A percentile compares a stretch with the other conserved stretches of the same genome.
Evolutionary conservation across 2,888 invertebrate genomes (phyloP).

Genomic region (Operophtera brumata): DNA sequence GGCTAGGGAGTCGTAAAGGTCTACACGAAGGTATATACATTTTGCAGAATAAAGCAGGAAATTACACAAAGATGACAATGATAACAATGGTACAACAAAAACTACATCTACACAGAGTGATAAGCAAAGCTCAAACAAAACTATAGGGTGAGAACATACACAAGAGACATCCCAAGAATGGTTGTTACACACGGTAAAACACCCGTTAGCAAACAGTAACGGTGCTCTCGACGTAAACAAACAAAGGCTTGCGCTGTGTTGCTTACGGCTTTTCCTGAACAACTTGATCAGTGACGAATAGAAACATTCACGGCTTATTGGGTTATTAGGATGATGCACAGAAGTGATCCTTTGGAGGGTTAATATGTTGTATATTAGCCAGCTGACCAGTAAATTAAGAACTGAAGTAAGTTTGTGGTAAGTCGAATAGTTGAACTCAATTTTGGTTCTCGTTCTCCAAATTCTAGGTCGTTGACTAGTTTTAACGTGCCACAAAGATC

Average conservation of each 20-base stretch:
- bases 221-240: constrained; percentile 23
- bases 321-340: not conserved
- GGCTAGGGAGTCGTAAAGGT: too few species aligned
- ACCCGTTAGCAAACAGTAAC: constrained; percentile 46
- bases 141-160: constrained; percentile 34
- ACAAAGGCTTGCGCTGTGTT: constrained; percentile 16
- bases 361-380: not conserved
- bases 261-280: constrained; percentile 22
- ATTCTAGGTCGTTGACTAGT: not conserved
- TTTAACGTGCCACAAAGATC: not conserved
- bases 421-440: too few species aligned
- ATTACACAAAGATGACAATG: too few species aligned
- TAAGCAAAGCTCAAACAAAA: constrained; percentile 35
- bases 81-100: not conserved
- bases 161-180: constrained; percentile 31
- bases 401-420: not conserved
- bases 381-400: not conserved
- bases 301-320: constrained; percentile 10
- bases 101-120: constrained; percentile 4
- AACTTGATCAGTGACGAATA: constrained; percentile 9
- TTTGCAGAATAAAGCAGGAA: too few species aligned
- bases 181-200: constrained; percentile 38
- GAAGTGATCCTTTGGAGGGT: constrained; percentile 13
- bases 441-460: too few species aligned
- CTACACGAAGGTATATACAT: too few species aligned